Percentiles rank a stretch among this genome's conserved stretches.
Evolutionary conservation across 2,797 vertebrate genomes (phyloP).

Genomic region (Salmo trutta): DNA sequence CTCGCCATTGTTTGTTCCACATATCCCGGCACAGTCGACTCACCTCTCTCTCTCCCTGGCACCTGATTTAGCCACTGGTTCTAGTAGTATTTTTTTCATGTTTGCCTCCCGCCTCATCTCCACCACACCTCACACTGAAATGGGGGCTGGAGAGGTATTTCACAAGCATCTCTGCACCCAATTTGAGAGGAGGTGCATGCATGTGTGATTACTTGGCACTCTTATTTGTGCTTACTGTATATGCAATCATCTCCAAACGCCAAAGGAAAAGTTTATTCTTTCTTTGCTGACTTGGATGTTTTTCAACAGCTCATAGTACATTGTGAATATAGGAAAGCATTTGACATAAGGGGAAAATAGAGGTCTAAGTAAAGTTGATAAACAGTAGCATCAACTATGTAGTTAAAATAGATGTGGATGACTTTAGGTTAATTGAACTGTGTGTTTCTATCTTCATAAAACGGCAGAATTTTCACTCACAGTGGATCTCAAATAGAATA

Average conservation of each 20-base stretch:
- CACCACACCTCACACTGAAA: too few species aligned
- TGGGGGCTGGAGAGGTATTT: too few species aligned
- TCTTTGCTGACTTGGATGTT: background rate
- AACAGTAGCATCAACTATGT: background rate
- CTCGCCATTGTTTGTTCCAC: slow-evolving; percentile 6
- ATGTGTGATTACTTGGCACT: too few species aligned
- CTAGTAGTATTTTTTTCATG: background rate
- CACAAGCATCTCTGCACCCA: background rate
- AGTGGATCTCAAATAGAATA: too few species aligned
- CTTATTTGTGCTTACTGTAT: background rate
- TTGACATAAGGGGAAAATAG: too few species aligned
- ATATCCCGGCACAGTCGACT: background rate
- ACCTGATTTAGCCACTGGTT: background rate
- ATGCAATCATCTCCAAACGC: background rate
- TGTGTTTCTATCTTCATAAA: too few species aligned
- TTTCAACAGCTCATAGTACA: background rate
- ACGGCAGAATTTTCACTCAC: too few species aligned
- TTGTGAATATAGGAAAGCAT: too few species aligned
- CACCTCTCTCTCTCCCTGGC: background rate
- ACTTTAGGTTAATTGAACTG: background rate
- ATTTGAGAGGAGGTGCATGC: background rate
- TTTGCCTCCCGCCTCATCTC: background rate
- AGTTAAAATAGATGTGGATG: background rate
- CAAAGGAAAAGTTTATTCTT: too few species aligned
- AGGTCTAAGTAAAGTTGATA: background rate